Evolutionary conservation across 2,113 vertebrate genomes (phyloP).

Genomic region (Montifringilla adamsi): DNA sequence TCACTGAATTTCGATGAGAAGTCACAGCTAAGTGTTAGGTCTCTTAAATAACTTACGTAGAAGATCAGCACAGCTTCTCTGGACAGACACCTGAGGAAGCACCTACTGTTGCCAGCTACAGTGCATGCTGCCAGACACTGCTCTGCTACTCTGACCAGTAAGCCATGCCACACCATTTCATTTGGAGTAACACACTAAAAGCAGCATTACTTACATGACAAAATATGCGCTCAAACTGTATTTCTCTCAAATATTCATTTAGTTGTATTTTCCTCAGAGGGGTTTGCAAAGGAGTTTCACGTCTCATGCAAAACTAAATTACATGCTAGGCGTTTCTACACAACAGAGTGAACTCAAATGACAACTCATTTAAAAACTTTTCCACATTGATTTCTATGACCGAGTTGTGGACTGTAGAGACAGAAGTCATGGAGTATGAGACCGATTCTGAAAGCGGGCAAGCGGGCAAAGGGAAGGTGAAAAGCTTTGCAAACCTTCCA

Average conservation of each 20-base stretch:
- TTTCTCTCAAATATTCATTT: slow-evolving; percentile 3
- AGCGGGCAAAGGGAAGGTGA: slow-evolving; percentile 98
- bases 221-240: background rate
- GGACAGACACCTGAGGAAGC: background rate
- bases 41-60: background rate
- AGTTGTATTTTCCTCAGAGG: background rate
- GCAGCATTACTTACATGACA: slow-evolving; percentile 23
- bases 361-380: slow-evolving; percentile 59
- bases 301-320: slow-evolving; percentile 67
- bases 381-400: slow-evolving; percentile 70
- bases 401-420: slow-evolving; percentile 79
- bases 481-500: slow-evolving; percentile 99
- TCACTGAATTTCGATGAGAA: background rate
- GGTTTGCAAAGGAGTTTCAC: slow-evolving; percentile 25
- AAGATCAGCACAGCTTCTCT: slow-evolving; percentile 18
- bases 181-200: slow-evolving; percentile 10
- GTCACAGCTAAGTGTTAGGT: background rate
- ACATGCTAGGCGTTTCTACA: slow-evolving; percentile 55
- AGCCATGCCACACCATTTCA: background rate
- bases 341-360: slow-evolving; percentile 47
- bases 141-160: slow-evolving; percentile 5
- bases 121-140: slow-evolving; percentile 3
- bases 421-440: slow-evolving; percentile 89
- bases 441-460: slow-evolving; percentile 83
- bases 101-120: background rate